A percentile compares a stretch with the other conserved stretches of the same genome.
Evolutionary conservation across 2,797 vertebrate species (phyloP).

Genomic region (Petrocephalus schoutedeni): DNA sequence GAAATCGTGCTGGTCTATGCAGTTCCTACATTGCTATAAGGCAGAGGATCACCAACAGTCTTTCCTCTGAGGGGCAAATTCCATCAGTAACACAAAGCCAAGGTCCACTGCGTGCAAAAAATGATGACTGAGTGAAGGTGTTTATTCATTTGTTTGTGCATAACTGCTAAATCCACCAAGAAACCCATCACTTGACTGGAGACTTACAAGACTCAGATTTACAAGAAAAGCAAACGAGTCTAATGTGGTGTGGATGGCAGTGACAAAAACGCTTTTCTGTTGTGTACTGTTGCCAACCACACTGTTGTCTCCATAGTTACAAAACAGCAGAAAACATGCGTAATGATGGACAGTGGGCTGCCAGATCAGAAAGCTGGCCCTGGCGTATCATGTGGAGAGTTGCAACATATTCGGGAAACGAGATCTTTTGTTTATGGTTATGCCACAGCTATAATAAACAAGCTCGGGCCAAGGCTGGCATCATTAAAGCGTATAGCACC

Average conservation of each 20-base stretch:
- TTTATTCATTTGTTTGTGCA: neutral
- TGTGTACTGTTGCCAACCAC: slow-evolving; percentile 13
- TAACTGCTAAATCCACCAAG: neutral
- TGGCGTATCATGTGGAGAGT: slow-evolving; percentile 18
- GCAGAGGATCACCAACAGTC: neutral
- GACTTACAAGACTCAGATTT: slow-evolving; percentile 2
- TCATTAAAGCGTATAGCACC: neutral
- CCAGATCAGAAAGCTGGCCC: neutral
- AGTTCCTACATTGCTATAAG: neutral
- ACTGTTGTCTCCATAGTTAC: slow-evolving; percentile 34
- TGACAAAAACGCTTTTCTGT: slow-evolving; percentile 23
- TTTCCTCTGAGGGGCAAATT: neutral
- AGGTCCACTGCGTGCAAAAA: neutral
- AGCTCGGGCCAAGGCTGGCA: neutral
- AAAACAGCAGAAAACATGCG: slow-evolving; percentile 32
- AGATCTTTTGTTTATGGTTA: neutral
- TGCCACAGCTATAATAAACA: neutral
- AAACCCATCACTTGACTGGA: neutral
- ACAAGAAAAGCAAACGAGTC: slow-evolving; percentile 34
- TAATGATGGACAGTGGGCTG: neutral
- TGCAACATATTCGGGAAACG: neutral
- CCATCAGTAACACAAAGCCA: neutral
- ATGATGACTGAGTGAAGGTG: neutral
- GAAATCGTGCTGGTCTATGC: neutral
- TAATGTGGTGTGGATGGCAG: slow-evolving; percentile 25